These are phyloP conservation scores for Pyrgilauda ruficollis DNA, from an alignment of 2,113 vertebrate genomes.

Conservation along the genomic window DNA sequence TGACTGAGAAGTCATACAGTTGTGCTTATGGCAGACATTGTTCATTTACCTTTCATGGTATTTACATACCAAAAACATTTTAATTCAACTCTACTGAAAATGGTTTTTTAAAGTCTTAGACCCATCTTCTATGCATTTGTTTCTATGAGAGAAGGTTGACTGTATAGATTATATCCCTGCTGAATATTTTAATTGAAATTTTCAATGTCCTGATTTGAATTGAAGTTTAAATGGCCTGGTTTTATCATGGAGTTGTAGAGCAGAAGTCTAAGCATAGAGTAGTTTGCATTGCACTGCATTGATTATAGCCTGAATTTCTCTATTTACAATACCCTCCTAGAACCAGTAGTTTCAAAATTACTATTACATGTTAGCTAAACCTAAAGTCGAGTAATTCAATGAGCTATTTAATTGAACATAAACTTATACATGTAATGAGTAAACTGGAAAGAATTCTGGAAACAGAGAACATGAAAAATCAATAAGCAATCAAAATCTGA, in stretches of 20 bases:
- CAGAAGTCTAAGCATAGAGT: neutral
- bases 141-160: neutral
- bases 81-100: neutral
- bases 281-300: neutral
- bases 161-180: neutral
- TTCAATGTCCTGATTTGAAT: neutral
- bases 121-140: neutral
- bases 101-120: neutral
- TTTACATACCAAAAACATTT: neutral
- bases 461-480: neutral
- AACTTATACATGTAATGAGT: neutral
- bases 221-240: neutral
- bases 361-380: neutral
- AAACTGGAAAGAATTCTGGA: neutral
- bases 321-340: neutral
- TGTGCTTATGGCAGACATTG: neutral
- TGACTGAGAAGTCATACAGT: neutral
- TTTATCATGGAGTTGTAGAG: neutral
- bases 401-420: neutral
- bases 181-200: neutral
- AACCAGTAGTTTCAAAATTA: neutral
- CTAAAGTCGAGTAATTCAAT: neutral
- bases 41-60: neutral
- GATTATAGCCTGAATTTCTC: neutral
- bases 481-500: neutral